A percentile compares a stretch with the other conserved stretches of the same genome.
Conservation (phyloP, 2,113 vertebrate genomes). For the Symphodus melops region DNA sequence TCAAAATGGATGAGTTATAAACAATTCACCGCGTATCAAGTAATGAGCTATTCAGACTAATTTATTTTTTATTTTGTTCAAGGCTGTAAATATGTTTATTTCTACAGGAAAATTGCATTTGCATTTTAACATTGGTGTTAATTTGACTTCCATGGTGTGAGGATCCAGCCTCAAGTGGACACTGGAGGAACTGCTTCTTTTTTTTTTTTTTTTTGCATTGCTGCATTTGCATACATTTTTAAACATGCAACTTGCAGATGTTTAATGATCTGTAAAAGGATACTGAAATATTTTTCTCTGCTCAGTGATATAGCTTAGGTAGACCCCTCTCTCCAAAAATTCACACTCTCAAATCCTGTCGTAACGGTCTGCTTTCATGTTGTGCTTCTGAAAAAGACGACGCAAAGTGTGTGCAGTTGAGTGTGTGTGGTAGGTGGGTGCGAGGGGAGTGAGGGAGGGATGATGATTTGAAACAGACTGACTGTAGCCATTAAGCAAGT, state of each 20-base stretch:
- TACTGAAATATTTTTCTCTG: slow-evolving; percentile 53
- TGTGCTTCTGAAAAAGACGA: slow-evolving; percentile 71
- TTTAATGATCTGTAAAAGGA: slow-evolving; percentile 63
- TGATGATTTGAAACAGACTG: slow-evolving; percentile 89
- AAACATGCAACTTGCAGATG: slow-evolving; percentile 4
- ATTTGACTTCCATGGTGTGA: too few relatives aligned
- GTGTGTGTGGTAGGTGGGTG: slow-evolving; percentile 42
- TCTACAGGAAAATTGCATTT: too few relatives aligned
- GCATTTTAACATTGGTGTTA: too few relatives aligned
- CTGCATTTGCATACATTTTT: too few relatives aligned
- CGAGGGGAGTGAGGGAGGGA: slow-evolving; percentile 31
- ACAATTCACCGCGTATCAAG: too few relatives aligned
- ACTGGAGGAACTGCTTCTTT: too few relatives aligned
- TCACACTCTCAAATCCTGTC: slow-evolving; percentile 27
- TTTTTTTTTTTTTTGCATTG: too few relatives aligned
- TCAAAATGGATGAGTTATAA: too few relatives aligned
- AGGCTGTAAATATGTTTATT: too few relatives aligned
- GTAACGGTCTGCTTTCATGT: slow-evolving; percentile 70
- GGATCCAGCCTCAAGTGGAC: too few relatives aligned
- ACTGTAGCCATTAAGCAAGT: slow-evolving; percentile 96
- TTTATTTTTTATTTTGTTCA: too few relatives aligned
- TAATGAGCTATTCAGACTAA: too few relatives aligned
- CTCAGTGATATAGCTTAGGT: slow-evolving; percentile 37
- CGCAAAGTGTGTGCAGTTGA: slow-evolving; percentile 35
- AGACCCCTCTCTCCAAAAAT: slow-evolving; percentile 11